Percentiles rank a stretch among this genome's conserved stretches.
Conservation (phyloP, 2,797 vertebrate species). For the Borostomias antarcticus region DNA sequence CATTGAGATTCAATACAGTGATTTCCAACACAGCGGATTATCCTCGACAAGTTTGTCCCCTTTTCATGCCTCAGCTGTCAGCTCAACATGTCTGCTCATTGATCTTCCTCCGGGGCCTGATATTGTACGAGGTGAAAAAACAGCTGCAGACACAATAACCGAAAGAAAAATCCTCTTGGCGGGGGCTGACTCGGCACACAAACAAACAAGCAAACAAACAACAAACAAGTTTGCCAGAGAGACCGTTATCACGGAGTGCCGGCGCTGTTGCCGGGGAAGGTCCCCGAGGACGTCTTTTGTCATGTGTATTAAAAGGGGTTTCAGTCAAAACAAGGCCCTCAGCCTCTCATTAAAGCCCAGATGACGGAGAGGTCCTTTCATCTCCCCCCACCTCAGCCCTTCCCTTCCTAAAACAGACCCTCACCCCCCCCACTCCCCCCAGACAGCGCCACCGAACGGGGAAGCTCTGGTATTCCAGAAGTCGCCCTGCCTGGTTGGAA, state of each 20-base stretch:
- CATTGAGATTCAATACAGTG: constrained; percentile 30
- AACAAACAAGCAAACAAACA: constrained; percentile 25
- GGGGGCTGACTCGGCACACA: too few relatives aligned
- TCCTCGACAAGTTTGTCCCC: constrained; percentile 8
- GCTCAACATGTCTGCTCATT: constrained; percentile 33
- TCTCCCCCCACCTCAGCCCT: constrained; percentile 56
- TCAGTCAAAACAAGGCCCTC: constrained; percentile 75
- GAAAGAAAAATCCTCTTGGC: constrained; percentile 15
- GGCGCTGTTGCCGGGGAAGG: constrained; percentile 42
- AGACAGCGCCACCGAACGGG: constrained; percentile 15
- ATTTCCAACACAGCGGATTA: constrained; percentile 28
- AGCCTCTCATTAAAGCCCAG: constrained; percentile 72
- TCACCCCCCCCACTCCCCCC: constrained; percentile 26
- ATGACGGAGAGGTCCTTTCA: constrained; percentile 73
- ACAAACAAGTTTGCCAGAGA: not conserved
- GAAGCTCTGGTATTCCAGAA: not conserved
- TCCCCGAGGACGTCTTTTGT: constrained; percentile 68
- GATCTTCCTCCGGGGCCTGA: constrained; percentile 18
- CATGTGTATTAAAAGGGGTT: constrained; percentile 71
- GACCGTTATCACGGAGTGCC: constrained; percentile 1
- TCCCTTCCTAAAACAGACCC: constrained; percentile 68
- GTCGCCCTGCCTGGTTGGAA: not conserved
- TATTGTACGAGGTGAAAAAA: constrained; percentile 28
- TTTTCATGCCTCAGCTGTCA: not conserved
- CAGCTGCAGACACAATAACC: not conserved